phyloP scores from a whole-genome alignment of 2,113 vertebrate species.

The Athene noctua region DNA sequence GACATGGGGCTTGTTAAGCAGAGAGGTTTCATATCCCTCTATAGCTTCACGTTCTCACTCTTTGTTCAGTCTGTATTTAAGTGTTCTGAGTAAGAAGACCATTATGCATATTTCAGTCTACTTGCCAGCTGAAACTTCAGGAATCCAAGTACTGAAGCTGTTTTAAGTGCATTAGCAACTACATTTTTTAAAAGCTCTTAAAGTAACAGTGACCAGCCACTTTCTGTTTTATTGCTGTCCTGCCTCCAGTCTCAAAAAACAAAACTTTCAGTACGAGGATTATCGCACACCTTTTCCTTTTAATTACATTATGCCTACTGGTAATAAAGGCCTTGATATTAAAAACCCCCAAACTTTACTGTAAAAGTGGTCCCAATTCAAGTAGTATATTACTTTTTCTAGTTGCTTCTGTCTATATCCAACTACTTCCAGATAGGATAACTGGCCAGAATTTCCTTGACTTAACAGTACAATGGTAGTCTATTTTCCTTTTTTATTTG shows the following conservation, averaged over 20 bases:
- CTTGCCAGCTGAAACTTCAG: no score
- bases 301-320: background rate
- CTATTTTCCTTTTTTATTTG: background rate
- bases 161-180: background rate
- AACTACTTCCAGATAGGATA: background rate
- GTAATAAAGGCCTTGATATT: background rate
- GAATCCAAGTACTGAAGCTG: background rate
- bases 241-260: background rate
- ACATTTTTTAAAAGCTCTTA: background rate
- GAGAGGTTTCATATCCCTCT: background rate
- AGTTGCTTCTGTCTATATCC: background rate
- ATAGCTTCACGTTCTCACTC: rapidly evolving
- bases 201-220: background rate
- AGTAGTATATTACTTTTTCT: background rate
- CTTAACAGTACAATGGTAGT: background rate
- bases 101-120: background rate
- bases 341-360: background rate
- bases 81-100: background rate
- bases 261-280: background rate
- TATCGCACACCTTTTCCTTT: background rate
- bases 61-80: background rate
- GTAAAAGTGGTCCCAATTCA: background rate
- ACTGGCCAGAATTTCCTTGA: background rate
- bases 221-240: background rate
- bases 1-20: background rate